Evolutionary conservation across 2,797 vertebrate species (phyloP).

Genomic region (Todus mexicanus): DNA sequence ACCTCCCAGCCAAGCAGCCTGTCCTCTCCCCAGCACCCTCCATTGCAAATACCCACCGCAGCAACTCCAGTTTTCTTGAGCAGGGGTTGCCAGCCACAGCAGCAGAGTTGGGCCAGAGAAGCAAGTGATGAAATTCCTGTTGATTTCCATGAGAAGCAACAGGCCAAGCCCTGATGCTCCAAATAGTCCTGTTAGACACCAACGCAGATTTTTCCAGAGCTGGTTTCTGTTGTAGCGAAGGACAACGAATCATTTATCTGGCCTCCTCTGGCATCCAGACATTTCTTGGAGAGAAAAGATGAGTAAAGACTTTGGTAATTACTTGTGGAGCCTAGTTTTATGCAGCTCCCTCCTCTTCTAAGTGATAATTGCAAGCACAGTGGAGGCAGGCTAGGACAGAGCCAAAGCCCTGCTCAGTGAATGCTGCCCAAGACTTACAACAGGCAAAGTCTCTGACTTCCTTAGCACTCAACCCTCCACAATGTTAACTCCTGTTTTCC

Average conservation of each 20-base stretch:
- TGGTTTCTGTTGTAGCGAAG: neutral
- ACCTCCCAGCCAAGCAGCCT: neutral
- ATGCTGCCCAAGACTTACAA: neutral
- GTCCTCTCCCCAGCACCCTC: neutral
- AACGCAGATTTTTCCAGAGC: neutral
- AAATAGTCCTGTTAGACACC: neutral
- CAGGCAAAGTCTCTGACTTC: neutral
- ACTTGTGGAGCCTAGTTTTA: neutral
- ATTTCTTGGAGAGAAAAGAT: neutral
- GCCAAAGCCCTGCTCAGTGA: neutral
- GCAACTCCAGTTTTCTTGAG: neutral
- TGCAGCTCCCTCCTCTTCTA: neutral
- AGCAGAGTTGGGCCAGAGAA: neutral
- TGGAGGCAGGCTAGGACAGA: neutral
- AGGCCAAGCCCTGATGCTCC: neutral
- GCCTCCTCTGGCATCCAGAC: neutral
- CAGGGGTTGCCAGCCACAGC: neutral
- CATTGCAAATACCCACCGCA: neutral
- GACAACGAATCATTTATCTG: neutral
- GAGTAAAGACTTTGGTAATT: neutral
- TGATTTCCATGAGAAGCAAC: neutral
- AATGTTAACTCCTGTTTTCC: neutral
- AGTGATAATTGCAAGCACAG: rapidly evolving
- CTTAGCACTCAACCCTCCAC: neutral
- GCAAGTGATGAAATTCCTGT: neutral